Base-by-base conservation (phyloP, 2,797 vertebrate species). In the Lagodon rhomboides region DNA sequence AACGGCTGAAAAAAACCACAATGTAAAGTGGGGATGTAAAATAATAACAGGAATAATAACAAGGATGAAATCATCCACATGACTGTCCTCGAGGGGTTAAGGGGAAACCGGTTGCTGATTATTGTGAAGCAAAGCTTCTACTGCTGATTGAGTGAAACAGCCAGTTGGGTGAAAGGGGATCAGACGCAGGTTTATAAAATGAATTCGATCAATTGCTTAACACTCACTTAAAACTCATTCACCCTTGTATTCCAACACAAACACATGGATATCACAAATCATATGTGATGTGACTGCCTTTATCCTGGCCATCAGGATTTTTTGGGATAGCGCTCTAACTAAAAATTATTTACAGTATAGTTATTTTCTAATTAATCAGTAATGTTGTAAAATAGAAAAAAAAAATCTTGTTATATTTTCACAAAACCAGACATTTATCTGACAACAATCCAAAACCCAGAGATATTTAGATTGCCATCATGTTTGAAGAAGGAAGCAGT, bases 1-100 rank as follows among this genome's bases (percentile, higher is more conserved):
- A 85, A 82, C 82, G 81, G 89, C 85, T 89, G 82, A 91, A 84
- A 80, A 90, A 83, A 80, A 63, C 71, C 79, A 79, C 74, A 83
- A 89, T 84, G 73, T 82, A 77, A 65, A 79, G 72, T 43, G 44
- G 75, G 80, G 71, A 85, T 77, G 75, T 73, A 61, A 68, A 85
- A 88, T 76, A 87, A 88, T 83, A 77, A 68, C 72, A 78, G 68
- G 59, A 86, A 82, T 70, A 83, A 82, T 68, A 79, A 82, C 68
- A 82, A 83, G 77, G 73, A 75, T 79, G 77, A 87, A 86, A 79
- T 80, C 46, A 58, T 75, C 75, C 56, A 64, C 69, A 61, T 69
- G 75, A 76, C 41, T 60, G 43, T 72, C 68, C 71, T 70, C 30
- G 30, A 69, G 61, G 74, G 80, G 43, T 77, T 79, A 67, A 61